A percentile compares a stretch with the other conserved stretches of the same genome.
Conservation (phyloP, 2,113 vertebrate species). For the Oxyruncus cristatus region DNA sequence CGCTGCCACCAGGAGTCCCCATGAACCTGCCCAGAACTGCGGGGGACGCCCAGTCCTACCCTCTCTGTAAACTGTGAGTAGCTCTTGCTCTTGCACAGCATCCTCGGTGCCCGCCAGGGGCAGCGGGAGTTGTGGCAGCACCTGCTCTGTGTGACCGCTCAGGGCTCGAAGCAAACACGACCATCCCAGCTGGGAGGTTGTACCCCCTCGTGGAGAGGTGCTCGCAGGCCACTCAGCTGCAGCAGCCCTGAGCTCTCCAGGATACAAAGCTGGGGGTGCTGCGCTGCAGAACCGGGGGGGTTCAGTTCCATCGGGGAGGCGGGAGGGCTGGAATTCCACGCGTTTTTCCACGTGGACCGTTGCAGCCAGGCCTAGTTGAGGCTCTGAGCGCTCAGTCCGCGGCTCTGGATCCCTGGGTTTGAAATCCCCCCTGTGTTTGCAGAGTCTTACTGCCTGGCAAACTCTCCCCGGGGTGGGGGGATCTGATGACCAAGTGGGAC, state of each 20-base stretch:
- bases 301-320: rapidly evolving
- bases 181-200: not conserved
- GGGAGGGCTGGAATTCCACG: not conserved
- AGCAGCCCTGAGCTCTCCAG: not conserved
- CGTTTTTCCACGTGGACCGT: rapidly evolving
- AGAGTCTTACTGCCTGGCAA: not conserved
- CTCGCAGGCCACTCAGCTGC: not conserved
- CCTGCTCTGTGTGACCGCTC: not conserved
- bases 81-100: rapidly evolving
- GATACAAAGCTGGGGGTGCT: rapidly evolving
- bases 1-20: not conserved
- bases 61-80: rapidly evolving
- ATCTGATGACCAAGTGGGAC: not conserved
- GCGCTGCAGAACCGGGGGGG: rapidly evolving
- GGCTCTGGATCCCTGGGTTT: not conserved
- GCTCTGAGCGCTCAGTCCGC: rapidly evolving
- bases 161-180: rapidly evolving
- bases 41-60: rapidly evolving
- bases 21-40: not conserved
- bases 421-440: rapidly evolving
- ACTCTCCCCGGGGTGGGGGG: not conserved
- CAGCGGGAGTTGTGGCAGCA: not conserved
- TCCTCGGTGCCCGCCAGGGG: not conserved
- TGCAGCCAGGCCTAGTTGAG: rapidly evolving
- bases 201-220: not conserved